Conservation (phyloP, 2,888 invertebrate genomes). For the Habrosyne pyritoides region DNA sequence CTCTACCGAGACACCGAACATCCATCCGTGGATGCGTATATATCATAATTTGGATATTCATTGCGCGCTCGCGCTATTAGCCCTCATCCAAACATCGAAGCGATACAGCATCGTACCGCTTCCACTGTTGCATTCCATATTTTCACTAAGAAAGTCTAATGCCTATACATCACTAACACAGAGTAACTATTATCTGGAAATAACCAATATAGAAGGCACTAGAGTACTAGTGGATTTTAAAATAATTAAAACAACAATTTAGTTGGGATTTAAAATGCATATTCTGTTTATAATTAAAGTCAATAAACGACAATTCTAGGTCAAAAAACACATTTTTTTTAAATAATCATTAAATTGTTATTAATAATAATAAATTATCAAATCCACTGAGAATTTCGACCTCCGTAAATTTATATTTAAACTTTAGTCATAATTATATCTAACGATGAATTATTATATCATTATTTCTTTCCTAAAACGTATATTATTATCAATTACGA, state of each 20-base stretch:
- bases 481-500: neutral
- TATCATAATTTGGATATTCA: neutral
- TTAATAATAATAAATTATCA: constrained; percentile 1
- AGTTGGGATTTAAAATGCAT: neutral
- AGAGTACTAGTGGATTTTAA: constrained; percentile 68
- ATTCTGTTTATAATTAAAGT: constrained; percentile 8
- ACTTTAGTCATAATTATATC: neutral
- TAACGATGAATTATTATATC: neutral
- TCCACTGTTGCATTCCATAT: constrained; percentile 23
- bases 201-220: constrained; percentile 70
- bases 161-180: constrained; percentile 70
- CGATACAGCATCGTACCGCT: neutral
- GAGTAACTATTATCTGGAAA: constrained; percentile 58
- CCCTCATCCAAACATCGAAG: neutral
- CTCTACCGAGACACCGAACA: neutral
- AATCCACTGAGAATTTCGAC: no score
- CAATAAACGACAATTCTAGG: neutral
- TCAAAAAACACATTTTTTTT: neutral
- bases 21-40: neutral
- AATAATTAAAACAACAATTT: constrained; percentile 15
- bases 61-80: neutral
- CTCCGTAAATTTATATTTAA: no score
- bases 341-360: neutral
- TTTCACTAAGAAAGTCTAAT: constrained; percentile 40
- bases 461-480: neutral